Conservation (phyloP, 2,797 vertebrate species). For the Nannoperca australis region DNA sequence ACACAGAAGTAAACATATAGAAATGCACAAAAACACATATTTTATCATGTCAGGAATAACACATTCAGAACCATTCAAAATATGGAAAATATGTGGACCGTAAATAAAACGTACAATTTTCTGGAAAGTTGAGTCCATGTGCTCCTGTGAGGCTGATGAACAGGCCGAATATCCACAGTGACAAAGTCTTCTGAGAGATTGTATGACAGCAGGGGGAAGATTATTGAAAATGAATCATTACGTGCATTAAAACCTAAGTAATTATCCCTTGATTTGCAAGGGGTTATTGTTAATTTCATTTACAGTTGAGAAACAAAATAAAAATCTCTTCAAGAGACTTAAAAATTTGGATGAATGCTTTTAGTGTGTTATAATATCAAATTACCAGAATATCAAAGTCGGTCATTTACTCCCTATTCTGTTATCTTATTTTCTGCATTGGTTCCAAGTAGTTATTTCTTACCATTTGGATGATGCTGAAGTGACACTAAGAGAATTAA, state of each 20-base stretch:
- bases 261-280: not conserved
- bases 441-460: slow-evolving; percentile 24
- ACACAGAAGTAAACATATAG: not conserved
- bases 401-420: not conserved
- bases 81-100: not conserved
- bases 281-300: not conserved
- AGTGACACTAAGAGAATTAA: slow-evolving; percentile 1
- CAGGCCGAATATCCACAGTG: slow-evolving; percentile 57
- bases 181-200: slow-evolving; percentile 42
- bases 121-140: slow-evolving; percentile 61
- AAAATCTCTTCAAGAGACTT: not conserved
- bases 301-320: not conserved
- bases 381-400: not conserved
- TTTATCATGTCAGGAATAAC: not conserved
- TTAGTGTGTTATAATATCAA: not conserved
- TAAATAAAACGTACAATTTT: slow-evolving; percentile 64
- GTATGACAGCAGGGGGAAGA: slow-evolving; percentile 18
- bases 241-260: not conserved
- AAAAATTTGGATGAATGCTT: not conserved
- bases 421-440: not conserved
- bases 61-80: not conserved
- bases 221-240: not conserved
- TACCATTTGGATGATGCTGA: slow-evolving; percentile 65
- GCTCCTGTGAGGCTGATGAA: slow-evolving; percentile 30
- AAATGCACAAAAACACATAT: slow-evolving; percentile 10